Evolutionary conservation across 2,113 vertebrate species (phyloP), one percentile per base, ranked within the genome.

Genomic region (Menura novaehollandiae): DNA sequence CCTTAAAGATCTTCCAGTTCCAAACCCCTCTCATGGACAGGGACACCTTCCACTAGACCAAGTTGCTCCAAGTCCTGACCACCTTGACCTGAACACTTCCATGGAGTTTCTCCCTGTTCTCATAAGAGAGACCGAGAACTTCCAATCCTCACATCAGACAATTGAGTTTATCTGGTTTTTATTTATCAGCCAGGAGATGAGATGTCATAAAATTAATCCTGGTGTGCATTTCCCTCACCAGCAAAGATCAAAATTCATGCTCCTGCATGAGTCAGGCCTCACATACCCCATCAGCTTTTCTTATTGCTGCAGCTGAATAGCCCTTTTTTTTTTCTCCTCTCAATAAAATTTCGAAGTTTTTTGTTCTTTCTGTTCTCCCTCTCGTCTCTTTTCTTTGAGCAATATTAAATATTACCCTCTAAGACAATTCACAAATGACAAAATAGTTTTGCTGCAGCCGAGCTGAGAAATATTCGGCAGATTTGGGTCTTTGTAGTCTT

Each of bases 321-420:
- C 46, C 46, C 49, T 49, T 15, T 11, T 53, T 58, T 64, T 18
- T 28, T 17, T 4, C 4, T 55, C 35, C 7, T 16, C 35, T 11
- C 16, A 49, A 53, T 66, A 37, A 58, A 80, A 80, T 71, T 9
- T 12, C 11, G 33, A 53, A 26, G 18, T 16, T 88, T 90, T 71
- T 74, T 77, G 55, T 96, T 87, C 68, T 89, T 81, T 63, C 44
- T 51, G 0, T 82, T 93, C 53, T 76, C 66, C 44, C 71, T 68
- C 4, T 60, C 78, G 60, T 60, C 41, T 91, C 56, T 69, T 91
- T 91, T 89, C 32, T 72, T 85, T 49, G 16, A 89, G 73, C 52
- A 81, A 15, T 81, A 78, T 89, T 87, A 89, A 92, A 89, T 79
- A 85, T 79, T 91, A 92, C 74, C 30, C 33, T 66, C 30, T 20